phyloP scores from a whole-genome alignment of 2,888 invertebrate genomes.

The Netelia virgata region DNA sequence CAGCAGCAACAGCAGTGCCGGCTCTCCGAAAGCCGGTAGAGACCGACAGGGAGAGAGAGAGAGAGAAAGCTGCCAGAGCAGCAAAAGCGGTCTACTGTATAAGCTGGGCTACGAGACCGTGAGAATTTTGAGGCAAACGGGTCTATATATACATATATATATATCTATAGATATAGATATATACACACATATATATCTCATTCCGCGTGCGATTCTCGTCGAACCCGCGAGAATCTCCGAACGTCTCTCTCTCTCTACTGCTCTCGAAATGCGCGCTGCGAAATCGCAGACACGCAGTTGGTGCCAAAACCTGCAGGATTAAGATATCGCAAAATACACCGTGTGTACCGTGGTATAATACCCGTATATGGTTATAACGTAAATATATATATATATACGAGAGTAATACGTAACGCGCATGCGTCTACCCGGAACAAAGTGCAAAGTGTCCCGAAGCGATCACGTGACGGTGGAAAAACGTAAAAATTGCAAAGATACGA shows the following conservation, averaged over 20 bases:
- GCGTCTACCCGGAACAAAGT: no score
- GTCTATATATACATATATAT: no score
- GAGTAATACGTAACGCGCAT: no score
- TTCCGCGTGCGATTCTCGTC: background rate
- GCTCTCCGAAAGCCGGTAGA: slow-evolving; percentile 46
- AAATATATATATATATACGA: no score
- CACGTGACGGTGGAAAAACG: no score
- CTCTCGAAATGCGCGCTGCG: slow-evolving; percentile 32
- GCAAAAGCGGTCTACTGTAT: slow-evolving; percentile 18
- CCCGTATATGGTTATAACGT: background rate
- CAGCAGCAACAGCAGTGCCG: slow-evolving; percentile 34
- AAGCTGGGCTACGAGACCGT: slow-evolving; percentile 38
- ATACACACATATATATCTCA: background rate
- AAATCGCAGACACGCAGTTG: background rate
- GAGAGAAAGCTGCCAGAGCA: slow-evolving; percentile 43
- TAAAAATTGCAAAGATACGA: no score
- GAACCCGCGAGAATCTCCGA: background rate
- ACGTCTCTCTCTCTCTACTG: background rate
- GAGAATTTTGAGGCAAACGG: slow-evolving; percentile 54
- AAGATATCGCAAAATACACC: slow-evolving; percentile 12
- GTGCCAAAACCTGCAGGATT: background rate
- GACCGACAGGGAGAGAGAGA: slow-evolving; percentile 10
- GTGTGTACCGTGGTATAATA: background rate
- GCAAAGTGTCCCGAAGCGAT: no score
- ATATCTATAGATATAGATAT: no score